A percentile compares a stretch with the other conserved stretches of the same genome.
phyloP scores from a whole-genome alignment of 2,797 vertebrate genomes.

The Coluber constrictor region DNA sequence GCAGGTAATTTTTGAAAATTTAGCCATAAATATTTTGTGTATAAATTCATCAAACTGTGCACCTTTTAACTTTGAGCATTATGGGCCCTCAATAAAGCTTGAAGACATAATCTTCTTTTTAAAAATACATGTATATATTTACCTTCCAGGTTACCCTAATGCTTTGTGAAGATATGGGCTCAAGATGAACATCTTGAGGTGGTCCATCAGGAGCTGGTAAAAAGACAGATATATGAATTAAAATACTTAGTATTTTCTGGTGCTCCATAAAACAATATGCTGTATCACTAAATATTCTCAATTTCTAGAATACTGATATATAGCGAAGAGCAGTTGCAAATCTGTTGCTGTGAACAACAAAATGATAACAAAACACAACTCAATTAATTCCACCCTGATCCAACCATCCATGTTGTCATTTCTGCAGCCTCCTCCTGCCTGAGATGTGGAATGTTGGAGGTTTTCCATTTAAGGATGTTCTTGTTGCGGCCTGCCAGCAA shows the following conservation, averaged over 20 bases:
- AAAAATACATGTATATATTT: conserved; percentile 33
- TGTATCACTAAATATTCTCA: not conserved
- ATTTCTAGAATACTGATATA: not conserved
- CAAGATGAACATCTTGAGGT: conserved; percentile 91
- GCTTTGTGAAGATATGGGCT: conserved; percentile 95
- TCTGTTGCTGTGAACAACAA: not conserved
- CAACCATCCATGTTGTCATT: not conserved
- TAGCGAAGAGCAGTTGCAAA: not conserved
- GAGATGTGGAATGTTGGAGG: not conserved
- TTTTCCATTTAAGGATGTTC: not conserved
- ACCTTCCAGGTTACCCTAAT: conserved; percentile 99
- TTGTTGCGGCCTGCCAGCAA: no score
- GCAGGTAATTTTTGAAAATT: conserved; percentile 31
- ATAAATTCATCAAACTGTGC: conserved; percentile 13
- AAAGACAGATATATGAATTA: conserved; percentile 43
- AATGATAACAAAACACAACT: not conserved
- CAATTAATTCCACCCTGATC: not conserved
- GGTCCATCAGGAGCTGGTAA: conserved; percentile 91
- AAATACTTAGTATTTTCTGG: not conserved
- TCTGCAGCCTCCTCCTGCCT: not conserved
- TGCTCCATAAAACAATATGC: not conserved
- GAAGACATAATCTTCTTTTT: not conserved
- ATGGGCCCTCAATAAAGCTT: not conserved
- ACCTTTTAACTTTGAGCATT: not conserved
- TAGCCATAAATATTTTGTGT: not conserved